phyloP scores from a whole-genome alignment of 2,113 vertebrate genomes.

The Calonectris borealis region DNA sequence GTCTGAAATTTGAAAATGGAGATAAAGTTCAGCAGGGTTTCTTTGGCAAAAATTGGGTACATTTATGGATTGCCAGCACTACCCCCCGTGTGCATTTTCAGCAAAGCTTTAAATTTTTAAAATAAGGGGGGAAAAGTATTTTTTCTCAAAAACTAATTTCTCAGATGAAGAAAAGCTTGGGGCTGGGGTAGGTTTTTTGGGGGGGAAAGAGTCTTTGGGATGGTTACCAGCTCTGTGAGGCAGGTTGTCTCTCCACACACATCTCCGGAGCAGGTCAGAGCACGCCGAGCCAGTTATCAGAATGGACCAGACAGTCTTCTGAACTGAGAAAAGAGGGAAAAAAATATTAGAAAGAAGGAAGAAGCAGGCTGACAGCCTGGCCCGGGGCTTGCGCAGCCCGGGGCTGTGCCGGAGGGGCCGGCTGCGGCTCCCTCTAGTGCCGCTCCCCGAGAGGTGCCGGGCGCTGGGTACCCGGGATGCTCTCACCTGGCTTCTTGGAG shows the following conservation, averaged over 20 bases:
- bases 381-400: neutral
- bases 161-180: neutral
- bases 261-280: neutral
- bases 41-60: neutral
- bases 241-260: neutral
- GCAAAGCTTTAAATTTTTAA: neutral
- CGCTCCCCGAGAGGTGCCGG: neutral
- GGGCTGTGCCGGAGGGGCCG: neutral
- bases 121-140: fast-evolving
- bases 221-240: fast-evolving
- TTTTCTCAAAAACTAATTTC: neutral
- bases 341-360: fast-evolving
- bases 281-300: neutral
- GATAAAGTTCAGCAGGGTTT: neutral
- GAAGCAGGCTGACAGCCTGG: no score
- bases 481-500: fast-evolving
- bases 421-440: slow-evolving; percentile 11
- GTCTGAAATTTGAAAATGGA: neutral
- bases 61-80: neutral
- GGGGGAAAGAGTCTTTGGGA: no score
- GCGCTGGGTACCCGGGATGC: neutral
- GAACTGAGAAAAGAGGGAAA: neutral
- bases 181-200: fast-evolving
- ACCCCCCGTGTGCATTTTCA: fast-evolving
- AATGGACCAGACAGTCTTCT: neutral